A percentile compares a stretch with the other conserved stretches of the same genome.
These are phyloP conservation scores for Notodonta dromedarius DNA, from an alignment of 2,888 invertebrate genomes.

Conservation along the genomic window DNA sequence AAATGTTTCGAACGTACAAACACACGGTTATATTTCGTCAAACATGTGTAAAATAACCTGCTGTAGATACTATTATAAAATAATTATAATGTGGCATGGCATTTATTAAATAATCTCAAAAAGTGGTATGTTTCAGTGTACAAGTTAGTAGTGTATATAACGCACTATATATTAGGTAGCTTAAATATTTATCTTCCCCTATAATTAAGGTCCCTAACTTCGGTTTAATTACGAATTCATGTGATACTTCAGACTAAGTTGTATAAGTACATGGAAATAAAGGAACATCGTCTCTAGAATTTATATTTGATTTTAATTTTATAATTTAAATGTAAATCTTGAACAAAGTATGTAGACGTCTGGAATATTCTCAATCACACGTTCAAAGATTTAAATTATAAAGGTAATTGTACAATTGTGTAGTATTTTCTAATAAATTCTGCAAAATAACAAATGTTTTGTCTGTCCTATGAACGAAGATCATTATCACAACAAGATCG, in stretches of 20 bases:
- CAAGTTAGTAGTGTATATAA: conserved; percentile 56
- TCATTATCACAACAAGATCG: too few relatives aligned
- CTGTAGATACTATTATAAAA: conserved; percentile 38
- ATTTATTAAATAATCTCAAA: conserved; percentile 64
- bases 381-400: background rate
- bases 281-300: conserved; percentile 60
- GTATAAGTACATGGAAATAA: conserved; percentile 74
- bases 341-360: background rate
- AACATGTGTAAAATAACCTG: conserved; percentile 42
- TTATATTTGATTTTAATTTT: conserved; percentile 7
- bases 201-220: conserved; percentile 50
- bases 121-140: conserved; percentile 52
- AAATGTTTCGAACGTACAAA: too few relatives aligned
- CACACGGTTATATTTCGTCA: conserved; percentile 21
- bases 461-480: too few relatives aligned
- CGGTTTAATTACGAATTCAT: conserved; percentile 68
- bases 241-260: conserved; percentile 77
- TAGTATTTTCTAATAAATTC: background rate
- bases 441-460: too few relatives aligned
- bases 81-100: conserved; percentile 56
- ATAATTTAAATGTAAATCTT: background rate
- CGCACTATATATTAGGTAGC: conserved; percentile 54
- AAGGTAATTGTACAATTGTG: background rate
- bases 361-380: background rate
- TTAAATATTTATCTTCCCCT: conserved; percentile 64